Conservation (phyloP, 2,888 invertebrate genomes). For the Phengaris alcon region DNA sequence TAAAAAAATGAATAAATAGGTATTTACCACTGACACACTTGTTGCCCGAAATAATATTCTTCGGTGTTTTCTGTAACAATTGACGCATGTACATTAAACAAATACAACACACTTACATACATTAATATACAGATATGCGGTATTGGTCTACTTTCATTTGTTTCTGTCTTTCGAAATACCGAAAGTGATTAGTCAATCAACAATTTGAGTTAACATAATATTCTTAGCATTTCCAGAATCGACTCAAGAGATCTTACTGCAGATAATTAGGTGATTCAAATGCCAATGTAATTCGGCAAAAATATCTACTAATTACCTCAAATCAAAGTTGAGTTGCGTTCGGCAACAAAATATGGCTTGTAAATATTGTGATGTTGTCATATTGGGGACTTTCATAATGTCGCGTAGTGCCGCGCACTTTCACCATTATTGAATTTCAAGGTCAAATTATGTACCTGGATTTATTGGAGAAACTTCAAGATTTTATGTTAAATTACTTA, state of each 20-base stretch:
- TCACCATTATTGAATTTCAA: neutral
- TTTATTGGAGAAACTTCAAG: neutral
- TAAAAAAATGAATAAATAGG: neutral
- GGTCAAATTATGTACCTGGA: neutral
- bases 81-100: neutral
- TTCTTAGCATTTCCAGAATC: neutral
- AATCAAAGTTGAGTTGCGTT: neutral
- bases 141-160: conserved; percentile 4
- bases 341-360: neutral
- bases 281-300: neutral
- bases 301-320: neutral
- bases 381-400: conserved; percentile 1
- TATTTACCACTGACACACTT: neutral
- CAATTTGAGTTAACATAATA: neutral
- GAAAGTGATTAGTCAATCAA: neutral
- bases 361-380: neutral
- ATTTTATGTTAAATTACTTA: no score
- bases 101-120: conserved; percentile 13
- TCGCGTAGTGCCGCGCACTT: neutral
- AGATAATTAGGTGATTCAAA: neutral
- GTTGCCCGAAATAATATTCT: neutral
- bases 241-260: no score
- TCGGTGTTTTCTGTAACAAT: conserved; percentile 7
- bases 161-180: neutral
- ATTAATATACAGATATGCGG: neutral